These are phyloP conservation scores for Cantharis lateralis DNA, from an alignment of 2,888 invertebrate genomes.

Conservation along the genomic window DNA sequence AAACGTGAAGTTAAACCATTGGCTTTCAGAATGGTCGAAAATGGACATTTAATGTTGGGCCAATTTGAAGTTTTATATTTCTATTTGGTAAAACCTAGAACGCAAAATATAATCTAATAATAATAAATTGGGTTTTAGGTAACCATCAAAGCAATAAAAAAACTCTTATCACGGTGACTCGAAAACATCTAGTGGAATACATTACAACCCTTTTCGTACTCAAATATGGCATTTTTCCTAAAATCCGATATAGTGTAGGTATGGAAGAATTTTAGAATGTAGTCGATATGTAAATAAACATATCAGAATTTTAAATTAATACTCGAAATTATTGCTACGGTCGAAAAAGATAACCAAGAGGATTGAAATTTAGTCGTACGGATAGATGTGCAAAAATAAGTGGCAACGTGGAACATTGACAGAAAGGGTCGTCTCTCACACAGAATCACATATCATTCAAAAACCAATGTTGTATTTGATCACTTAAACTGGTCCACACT, in stretches of 20 bases:
- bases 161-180: not conserved
- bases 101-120: not conserved
- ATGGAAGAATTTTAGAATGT: not conserved
- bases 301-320: not conserved
- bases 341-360: not conserved
- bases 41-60: not conserved
- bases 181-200: not conserved
- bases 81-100: not conserved
- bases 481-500: conserved; percentile 33
- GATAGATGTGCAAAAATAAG: conserved; percentile 18
- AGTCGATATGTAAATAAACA: not conserved
- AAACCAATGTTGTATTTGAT: conserved; percentile 30
- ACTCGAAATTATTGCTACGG: not conserved
- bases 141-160: not conserved
- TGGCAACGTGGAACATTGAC: conserved; percentile 12
- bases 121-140: not conserved
- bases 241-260: not conserved
- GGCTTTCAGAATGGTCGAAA: not conserved
- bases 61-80: not conserved
- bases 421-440: conserved; percentile 29
- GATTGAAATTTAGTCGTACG: conserved; percentile 16
- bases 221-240: not conserved
- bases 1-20: not conserved
- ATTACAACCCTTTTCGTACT: not conserved
- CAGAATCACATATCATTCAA: conserved; percentile 33